Evolutionary conservation across 2,888 invertebrate species (phyloP).

Genomic region (Villa cingulata): DNA sequence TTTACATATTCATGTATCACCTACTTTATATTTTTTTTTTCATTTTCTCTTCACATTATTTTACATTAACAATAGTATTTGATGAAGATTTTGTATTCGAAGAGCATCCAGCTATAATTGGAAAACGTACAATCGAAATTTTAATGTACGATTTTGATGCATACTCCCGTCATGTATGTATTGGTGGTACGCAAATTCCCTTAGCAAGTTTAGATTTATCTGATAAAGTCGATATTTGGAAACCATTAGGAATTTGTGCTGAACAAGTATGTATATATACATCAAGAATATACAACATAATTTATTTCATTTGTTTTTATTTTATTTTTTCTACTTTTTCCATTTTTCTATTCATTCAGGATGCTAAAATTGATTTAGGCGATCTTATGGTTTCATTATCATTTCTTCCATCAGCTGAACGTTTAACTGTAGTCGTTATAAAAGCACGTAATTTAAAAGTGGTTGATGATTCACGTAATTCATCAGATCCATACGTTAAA

Average conservation of each 20-base stretch:
- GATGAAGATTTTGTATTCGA: slow-evolving; percentile 58
- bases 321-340: neutral
- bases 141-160: slow-evolving; percentile 52
- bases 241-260: slow-evolving; percentile 40
- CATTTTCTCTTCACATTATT: no score
- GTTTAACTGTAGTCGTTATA: slow-evolving; percentile 79
- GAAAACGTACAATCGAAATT: slow-evolving; percentile 44
- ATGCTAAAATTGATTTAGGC: slow-evolving; percentile 65
- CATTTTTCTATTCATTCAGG: slow-evolving; percentile 18
- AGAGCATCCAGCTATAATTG: slow-evolving; percentile 40
- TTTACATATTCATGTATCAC: no score
- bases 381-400: slow-evolving; percentile 86
- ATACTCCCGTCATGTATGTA: slow-evolving; percentile 47
- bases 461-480: slow-evolving; percentile 81
- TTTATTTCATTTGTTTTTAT: neutral
- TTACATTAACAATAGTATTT: slow-evolving; percentile 40
- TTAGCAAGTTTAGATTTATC: slow-evolving; percentile 42
- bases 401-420: slow-evolving; percentile 80
- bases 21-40: no score
- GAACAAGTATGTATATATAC: slow-evolving; percentile 31
- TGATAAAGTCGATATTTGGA: slow-evolving; percentile 44
- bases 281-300: neutral
- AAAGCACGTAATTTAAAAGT: slow-evolving; percentile 84
- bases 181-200: slow-evolving; percentile 46
- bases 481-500: slow-evolving; percentile 92